A percentile compares a stretch with the other conserved stretches of the same genome.
phyloP scores from a whole-genome alignment of 2,888 invertebrate genomes.

The Steromphala cineraria region DNA sequence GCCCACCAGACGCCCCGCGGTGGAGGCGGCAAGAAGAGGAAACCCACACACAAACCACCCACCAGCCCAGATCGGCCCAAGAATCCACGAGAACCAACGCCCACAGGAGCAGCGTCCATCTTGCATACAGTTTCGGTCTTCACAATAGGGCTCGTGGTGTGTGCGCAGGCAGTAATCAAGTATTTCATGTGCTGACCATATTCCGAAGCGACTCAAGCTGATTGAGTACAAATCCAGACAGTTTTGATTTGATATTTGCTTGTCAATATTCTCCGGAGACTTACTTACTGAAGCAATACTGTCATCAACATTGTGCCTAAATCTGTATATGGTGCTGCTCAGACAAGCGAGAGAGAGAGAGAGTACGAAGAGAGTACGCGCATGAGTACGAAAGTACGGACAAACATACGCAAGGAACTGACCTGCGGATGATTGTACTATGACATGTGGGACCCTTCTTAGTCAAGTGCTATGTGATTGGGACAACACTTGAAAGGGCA shows the following conservation, averaged over 20 bases:
- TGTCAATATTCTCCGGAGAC: neutral
- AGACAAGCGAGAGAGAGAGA: neutral
- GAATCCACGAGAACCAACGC: neutral
- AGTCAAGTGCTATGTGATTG: constrained; percentile 11
- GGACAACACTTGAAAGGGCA: neutral
- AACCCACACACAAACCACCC: neutral
- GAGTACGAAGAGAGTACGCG: neutral
- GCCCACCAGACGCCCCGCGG: neutral
- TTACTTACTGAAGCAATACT: constrained; percentile 7
- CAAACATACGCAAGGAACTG: neutral
- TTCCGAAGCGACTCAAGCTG: neutral
- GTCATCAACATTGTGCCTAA: constrained; percentile 21
- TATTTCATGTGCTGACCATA: neutral
- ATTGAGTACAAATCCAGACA: neutral
- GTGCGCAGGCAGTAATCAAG: neutral
- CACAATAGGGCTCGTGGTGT: neutral
- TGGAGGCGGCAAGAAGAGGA: neutral
- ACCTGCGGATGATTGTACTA: neutral
- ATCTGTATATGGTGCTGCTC: constrained; percentile 6
- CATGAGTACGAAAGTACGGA: neutral
- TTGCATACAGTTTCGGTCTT: neutral
- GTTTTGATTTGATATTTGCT: neutral
- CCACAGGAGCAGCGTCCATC: neutral
- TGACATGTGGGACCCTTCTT: neutral
- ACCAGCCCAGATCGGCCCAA: neutral